Percentiles rank a stretch among this genome's conserved stretches.
Evolutionary conservation across 2,797 vertebrate species (phyloP).

Genomic region (Crocidura indochinensis): DNA sequence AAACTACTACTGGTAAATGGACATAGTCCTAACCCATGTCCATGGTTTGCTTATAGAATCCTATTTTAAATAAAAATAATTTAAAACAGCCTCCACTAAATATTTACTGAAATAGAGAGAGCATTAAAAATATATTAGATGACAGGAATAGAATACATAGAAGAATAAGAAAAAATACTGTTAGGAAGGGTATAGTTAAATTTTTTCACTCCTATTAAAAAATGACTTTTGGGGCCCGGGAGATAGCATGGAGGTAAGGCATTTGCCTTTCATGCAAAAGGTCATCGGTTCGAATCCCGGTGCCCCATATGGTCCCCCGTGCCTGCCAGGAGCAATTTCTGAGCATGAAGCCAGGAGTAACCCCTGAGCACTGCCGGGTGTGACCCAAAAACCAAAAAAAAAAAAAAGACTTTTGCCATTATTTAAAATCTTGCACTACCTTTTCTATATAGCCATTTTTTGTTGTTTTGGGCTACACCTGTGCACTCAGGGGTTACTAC

Average conservation of each 20-base stretch:
- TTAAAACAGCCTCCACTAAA: conserved; percentile 12
- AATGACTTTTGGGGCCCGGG: too few relatives aligned
- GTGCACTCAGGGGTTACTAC: too few relatives aligned
- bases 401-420: neutral
- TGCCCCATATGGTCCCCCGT: too few relatives aligned
- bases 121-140: too few relatives aligned
- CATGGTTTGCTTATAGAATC: neutral
- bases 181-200: neutral
- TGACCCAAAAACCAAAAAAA: too few relatives aligned
- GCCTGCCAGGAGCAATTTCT: too few relatives aligned
- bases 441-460: neutral
- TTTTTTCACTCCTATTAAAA: neutral
- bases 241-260: too few relatives aligned
- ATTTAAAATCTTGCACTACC: neutral
- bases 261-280: too few relatives aligned
- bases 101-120: neutral
- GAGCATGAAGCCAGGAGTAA: too few relatives aligned
- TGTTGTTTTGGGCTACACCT: too few relatives aligned
- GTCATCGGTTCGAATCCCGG: too few relatives aligned
- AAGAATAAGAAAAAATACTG: neutral
- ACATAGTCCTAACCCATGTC: neutral
- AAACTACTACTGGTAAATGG: neutral
- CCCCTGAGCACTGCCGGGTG: too few relatives aligned
- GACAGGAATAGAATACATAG: neutral
- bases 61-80: conserved; percentile 55